phyloP scores from a whole-genome alignment of 2,113 vertebrate species.

The Lasiurus borealis region DNA sequence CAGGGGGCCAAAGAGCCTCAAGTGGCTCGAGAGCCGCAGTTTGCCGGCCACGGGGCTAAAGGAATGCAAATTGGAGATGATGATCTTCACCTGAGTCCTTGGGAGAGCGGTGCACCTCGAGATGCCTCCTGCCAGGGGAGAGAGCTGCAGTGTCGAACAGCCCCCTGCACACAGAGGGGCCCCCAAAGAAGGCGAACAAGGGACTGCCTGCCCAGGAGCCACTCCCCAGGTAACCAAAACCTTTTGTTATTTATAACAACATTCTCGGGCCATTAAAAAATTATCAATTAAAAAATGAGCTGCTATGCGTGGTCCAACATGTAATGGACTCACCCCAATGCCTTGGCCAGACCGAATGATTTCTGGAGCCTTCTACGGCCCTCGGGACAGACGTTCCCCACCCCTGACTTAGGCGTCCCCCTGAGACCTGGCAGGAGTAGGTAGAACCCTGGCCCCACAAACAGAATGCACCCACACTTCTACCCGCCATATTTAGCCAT shows the following conservation, averaged over 20 bases:
- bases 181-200: background rate
- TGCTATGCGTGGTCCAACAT: no score
- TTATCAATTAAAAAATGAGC: no score
- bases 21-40: no score
- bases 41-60: no score
- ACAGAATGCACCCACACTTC: background rate
- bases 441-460: background rate
- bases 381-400: no score
- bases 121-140: background rate
- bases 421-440: background rate
- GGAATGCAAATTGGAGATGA: background rate
- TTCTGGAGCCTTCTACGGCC: no score
- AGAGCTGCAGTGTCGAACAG: background rate
- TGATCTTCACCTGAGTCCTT: background rate
- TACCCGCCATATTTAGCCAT: background rate
- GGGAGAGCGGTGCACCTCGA: background rate
- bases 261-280: no score
- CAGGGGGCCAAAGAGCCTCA: no score
- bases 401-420: background rate
- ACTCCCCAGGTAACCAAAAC: background rate
- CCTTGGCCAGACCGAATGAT: no score
- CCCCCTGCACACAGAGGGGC: background rate
- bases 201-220: background rate
- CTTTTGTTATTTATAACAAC: no score
- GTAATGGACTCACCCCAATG: no score